These are phyloP conservation scores for Aradus depressus DNA, from an alignment of 2,888 invertebrate genomes.

Conservation along the genomic window DNA sequence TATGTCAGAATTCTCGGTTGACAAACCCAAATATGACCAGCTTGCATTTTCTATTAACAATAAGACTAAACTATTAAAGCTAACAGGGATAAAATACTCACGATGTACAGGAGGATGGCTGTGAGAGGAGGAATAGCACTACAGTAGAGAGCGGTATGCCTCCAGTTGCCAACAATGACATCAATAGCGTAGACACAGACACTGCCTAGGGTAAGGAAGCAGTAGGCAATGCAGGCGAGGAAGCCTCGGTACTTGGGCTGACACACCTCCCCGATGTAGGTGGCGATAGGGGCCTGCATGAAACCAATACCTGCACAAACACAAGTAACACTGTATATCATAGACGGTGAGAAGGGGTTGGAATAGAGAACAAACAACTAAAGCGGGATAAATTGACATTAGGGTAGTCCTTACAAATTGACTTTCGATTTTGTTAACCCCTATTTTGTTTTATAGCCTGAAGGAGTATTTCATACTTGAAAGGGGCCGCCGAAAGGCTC, in stretches of 20 bases:
- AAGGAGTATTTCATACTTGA: no score
- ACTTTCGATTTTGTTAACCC: no score
- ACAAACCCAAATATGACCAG: neutral
- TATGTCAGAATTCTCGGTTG: neutral
- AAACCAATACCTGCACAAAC: slow-evolving; percentile 22
- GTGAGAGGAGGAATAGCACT: slow-evolving; percentile 18
- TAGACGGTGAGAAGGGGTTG: no score
- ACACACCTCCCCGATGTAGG: slow-evolving; percentile 24
- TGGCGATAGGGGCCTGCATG: slow-evolving; percentile 25
- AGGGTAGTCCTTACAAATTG: no score
- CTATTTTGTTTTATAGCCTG: no score
- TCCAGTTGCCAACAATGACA: slow-evolving; percentile 22
- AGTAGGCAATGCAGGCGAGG: slow-evolving; percentile 22
- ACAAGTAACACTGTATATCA: neutral
- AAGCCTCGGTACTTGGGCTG: slow-evolving; percentile 21
- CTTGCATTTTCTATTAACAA: neutral
- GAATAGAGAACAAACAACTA: no score
- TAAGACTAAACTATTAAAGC: neutral
- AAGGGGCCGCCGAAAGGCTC: no score
- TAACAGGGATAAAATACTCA: slow-evolving; percentile 6
- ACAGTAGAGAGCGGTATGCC: slow-evolving; percentile 18
- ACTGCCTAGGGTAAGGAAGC: slow-evolving; percentile 22
- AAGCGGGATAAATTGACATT: no score
- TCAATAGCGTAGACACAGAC: slow-evolving; percentile 22
- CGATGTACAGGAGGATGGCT: slow-evolving; percentile 19